Percentiles rank a stretch among this genome's conserved stretches.
These are phyloP conservation scores for Champsocephalus gunnari DNA, from an alignment of 2,797 vertebrate genomes.

Conservation along the genomic window DNA sequence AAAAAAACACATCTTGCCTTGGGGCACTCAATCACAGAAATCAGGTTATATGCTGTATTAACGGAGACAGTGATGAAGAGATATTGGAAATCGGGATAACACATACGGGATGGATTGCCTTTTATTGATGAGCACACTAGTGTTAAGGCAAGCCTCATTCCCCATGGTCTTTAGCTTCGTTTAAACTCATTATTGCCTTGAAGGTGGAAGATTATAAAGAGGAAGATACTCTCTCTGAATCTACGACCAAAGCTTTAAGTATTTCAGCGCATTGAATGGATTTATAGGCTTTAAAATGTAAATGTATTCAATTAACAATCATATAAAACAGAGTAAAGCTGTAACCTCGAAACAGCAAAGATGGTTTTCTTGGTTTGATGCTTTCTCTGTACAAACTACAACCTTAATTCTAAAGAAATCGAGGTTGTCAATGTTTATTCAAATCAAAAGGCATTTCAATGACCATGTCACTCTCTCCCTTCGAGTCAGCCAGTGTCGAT, in stretches of 20 bases:
- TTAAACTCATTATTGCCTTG: conserved; percentile 26
- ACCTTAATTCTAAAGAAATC: neutral
- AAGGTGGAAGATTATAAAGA: conserved; percentile 23
- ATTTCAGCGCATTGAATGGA: neutral
- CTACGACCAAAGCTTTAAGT: neutral
- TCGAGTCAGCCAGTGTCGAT: conserved; percentile 55
- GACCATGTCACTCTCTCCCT: conserved; percentile 41
- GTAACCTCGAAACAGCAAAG: neutral
- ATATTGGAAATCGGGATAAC: conserved; percentile 44
- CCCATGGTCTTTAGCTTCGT: conserved; percentile 13
- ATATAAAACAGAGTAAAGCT: neutral
- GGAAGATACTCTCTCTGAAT: neutral
- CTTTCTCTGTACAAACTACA: neutral
- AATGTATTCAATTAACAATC: conserved; percentile 3
- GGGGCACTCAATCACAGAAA: conserved; percentile 62
- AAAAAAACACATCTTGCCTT: conserved; percentile 43
- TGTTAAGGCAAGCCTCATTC: conserved; percentile 16
- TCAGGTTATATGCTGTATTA: conserved; percentile 61
- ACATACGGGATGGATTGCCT: conserved; percentile 27
- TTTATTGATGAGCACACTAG: conserved; percentile 53
- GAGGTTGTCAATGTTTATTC: conserved; percentile 12
- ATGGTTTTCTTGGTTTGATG: neutral
- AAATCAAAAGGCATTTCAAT: conserved; percentile 51
- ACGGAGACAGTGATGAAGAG: conserved; percentile 54
- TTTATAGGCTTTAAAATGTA: neutral